These are phyloP conservation scores for Disparrhopalites patrizii DNA, from an alignment of 2,888 invertebrate genomes.

Conservation along the genomic window DNA sequence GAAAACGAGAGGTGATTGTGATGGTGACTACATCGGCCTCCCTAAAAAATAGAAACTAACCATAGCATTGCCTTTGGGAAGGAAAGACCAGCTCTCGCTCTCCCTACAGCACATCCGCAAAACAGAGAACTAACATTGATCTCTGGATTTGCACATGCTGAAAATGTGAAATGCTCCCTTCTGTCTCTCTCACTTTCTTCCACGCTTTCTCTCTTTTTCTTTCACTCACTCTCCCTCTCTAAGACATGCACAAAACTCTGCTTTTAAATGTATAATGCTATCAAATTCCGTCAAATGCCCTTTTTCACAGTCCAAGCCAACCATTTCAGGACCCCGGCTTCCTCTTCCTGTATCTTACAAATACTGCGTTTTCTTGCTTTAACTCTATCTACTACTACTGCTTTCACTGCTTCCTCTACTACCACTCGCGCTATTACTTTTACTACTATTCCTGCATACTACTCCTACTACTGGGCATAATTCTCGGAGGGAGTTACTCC, in stretches of 20 bases:
- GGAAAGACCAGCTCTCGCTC: no score
- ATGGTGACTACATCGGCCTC: no score
- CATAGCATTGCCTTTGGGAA: no score
- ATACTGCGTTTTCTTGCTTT: not conserved
- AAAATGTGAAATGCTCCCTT: conserved; percentile 37
- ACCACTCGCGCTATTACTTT: not conserved
- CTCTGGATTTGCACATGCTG: conserved; percentile 47
- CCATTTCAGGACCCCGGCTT: conserved; percentile 5
- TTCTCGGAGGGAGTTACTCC: no score
- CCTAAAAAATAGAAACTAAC: no score
- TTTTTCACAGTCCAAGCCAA: conserved; percentile 25
- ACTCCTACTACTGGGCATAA: no score
- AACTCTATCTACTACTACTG: not conserved
- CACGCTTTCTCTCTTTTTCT: conserved; percentile 15
- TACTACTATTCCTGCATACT: not conserved
- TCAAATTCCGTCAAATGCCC: conserved; percentile 33
- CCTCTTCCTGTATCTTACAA: conserved; percentile 10
- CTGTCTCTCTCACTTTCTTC: no score
- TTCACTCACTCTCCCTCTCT: not conserved
- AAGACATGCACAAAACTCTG: conserved; percentile 21
- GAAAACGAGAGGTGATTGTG: no score
- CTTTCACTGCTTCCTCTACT: not conserved
- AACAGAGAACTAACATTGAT: conserved; percentile 48
- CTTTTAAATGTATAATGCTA: conserved; percentile 29
- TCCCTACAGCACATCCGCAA: conserved; percentile 45